Conservation (phyloP, 1,140 invertebrate species). For the Tribolium castaneum region DNA sequence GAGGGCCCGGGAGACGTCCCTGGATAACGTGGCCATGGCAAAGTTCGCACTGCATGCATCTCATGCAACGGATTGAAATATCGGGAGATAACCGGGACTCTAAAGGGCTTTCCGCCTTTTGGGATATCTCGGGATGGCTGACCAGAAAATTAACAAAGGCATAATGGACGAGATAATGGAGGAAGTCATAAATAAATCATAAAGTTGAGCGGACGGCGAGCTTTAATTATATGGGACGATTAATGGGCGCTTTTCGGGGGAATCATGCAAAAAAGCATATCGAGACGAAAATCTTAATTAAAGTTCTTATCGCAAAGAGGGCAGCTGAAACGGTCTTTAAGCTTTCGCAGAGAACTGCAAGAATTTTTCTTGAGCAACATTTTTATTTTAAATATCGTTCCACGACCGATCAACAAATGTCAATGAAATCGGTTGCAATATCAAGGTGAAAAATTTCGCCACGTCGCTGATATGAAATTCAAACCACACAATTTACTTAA, state of each 20-base stretch:
- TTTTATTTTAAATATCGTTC: not conserved
- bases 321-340: not conserved
- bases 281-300: not conserved
- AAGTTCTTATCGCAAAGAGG: not conserved
- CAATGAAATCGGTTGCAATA: not conserved
- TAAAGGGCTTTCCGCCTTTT: not conserved
- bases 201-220: too few relatives aligned
- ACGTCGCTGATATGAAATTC: not conserved
- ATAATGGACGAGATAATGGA: not conserved
- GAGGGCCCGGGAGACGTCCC: conserved; percentile 60
- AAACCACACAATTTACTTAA: not conserved
- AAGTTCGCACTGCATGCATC: conserved; percentile 48
- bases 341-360: not conserved
- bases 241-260: not conserved
- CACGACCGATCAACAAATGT: not conserved
- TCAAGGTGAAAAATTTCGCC: not conserved
- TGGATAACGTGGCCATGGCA: conserved; percentile 53
- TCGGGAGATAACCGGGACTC: conserved; percentile 6
- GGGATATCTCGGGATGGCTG: not conserved
- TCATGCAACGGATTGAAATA: conserved; percentile 46
- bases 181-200: not conserved
- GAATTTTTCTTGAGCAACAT: not conserved
- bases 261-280: not conserved
- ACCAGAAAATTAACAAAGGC: too few relatives aligned
- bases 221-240: not conserved